These are phyloP conservation scores for Peromyscus nudipes DNA, from an alignment of 2,797 vertebrate genomes.

Conservation along the genomic window DNA sequence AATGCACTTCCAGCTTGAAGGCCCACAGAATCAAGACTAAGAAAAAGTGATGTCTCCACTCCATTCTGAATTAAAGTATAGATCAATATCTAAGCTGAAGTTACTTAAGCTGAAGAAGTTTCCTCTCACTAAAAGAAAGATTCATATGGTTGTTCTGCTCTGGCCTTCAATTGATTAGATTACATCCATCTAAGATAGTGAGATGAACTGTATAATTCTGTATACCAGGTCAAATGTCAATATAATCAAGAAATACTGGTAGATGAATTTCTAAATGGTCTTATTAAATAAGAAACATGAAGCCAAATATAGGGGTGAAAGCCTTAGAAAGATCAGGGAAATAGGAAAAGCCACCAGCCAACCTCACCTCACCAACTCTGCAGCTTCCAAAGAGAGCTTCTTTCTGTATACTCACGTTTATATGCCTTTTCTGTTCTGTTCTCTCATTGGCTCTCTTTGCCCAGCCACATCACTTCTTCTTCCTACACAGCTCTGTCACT, in stretches of 20 bases:
- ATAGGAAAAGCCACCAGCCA: too few species aligned
- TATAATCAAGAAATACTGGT: not conserved
- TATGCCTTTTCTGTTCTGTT: too few species aligned
- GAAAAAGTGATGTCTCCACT: not conserved
- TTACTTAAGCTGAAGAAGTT: not conserved
- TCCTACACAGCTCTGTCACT: too few species aligned
- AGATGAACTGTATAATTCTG: not conserved
- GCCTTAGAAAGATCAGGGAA: too few species aligned
- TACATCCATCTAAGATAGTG: not conserved
- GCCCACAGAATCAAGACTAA: not conserved
- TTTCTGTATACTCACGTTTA: too few species aligned
- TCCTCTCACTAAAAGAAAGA: not conserved
- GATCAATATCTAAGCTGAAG: not conserved
- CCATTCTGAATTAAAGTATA: not conserved
- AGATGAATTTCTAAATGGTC: too few species aligned
- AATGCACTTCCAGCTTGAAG: not conserved
- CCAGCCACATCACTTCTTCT: too few species aligned
- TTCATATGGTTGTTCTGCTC: not conserved
- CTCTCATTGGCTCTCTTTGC: too few species aligned
- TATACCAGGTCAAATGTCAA: not conserved
- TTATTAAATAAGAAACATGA: too few species aligned
- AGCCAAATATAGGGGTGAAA: too few species aligned
- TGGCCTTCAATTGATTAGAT: not conserved
- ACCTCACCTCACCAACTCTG: too few species aligned
- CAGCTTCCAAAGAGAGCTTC: too few species aligned